These are phyloP conservation scores for Heliconius charithonia DNA, from an alignment of 2,888 invertebrate species.

Conservation along the genomic window DNA sequence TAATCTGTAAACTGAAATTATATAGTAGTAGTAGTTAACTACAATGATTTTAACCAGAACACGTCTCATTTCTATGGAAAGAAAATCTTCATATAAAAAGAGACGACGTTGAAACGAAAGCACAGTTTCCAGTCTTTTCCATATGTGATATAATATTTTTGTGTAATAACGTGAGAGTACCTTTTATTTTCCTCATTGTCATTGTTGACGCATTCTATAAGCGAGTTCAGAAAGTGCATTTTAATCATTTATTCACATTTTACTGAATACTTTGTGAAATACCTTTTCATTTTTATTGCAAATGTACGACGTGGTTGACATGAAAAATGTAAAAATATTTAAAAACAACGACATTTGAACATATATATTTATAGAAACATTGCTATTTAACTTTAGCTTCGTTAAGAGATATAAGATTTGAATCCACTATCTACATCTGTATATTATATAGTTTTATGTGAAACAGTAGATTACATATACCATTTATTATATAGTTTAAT, in stretches of 20 bases:
- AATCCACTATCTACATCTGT: too few relatives aligned
- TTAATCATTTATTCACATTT: slow-evolving; percentile 19
- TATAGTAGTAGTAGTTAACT: too few relatives aligned
- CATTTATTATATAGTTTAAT: background rate
- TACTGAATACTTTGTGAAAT: background rate
- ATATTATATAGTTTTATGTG: too few relatives aligned
- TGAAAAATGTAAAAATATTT: background rate
- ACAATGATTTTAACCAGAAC: background rate
- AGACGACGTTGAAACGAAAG: background rate
- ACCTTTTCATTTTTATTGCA: slow-evolving; percentile 4
- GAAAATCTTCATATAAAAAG: background rate
- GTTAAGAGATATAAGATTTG: too few relatives aligned
- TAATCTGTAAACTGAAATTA: too few relatives aligned
- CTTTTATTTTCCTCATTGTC: slow-evolving; percentile 23
- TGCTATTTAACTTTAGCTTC: background rate
- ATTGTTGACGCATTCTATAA: slow-evolving; percentile 17
- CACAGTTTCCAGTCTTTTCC: background rate
- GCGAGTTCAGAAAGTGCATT: slow-evolving; percentile 9
- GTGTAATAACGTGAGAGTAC: slow-evolving; percentile 7
- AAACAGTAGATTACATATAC: too few relatives aligned
- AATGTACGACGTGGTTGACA: background rate
- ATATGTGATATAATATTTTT: background rate
- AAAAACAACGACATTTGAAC: background rate
- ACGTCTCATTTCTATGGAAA: background rate
- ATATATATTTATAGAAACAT: background rate